A percentile compares a stretch with the other conserved stretches of the same genome.
Evolutionary conservation across 2,888 invertebrate genomes (phyloP).

Genomic region (Rhagium mordax): DNA sequence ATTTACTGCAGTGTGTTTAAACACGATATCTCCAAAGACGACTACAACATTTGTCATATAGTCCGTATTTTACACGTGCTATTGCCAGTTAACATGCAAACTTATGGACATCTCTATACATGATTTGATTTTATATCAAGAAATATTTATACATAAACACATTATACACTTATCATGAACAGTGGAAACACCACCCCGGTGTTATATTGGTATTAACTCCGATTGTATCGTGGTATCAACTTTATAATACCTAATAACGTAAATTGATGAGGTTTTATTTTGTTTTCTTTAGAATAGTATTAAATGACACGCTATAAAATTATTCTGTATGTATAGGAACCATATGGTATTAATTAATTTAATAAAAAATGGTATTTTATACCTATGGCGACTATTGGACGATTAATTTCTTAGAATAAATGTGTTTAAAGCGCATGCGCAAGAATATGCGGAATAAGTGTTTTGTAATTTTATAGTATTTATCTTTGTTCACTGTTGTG

Average conservation of each 20-base stretch:
- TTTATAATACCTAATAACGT: slow-evolving; percentile 43
- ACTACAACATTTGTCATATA: slow-evolving; percentile 63
- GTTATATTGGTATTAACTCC: slow-evolving; percentile 49
- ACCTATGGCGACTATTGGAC: no score
- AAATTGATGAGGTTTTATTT: slow-evolving; percentile 31
- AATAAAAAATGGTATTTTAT: not conserved
- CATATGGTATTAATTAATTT: not conserved
- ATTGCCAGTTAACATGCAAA: slow-evolving; percentile 65
- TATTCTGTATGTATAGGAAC: slow-evolving; percentile 3
- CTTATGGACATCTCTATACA: slow-evolving; percentile 59
- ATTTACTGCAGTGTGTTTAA: slow-evolving; percentile 50
- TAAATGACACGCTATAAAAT: slow-evolving; percentile 23
- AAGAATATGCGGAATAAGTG: no score
- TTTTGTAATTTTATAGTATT: no score
- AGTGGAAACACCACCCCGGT: slow-evolving; percentile 50
- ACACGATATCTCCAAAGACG: slow-evolving; percentile 60
- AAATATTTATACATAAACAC: slow-evolving; percentile 58
- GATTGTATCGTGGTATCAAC: slow-evolving; percentile 45
- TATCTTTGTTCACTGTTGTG: no score
- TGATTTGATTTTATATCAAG: slow-evolving; percentile 61
- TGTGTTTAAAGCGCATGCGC: no score
- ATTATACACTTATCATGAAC: slow-evolving; percentile 54
- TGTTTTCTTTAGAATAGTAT: slow-evolving; percentile 14
- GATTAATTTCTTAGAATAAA: no score
- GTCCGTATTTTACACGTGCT: slow-evolving; percentile 63